These are phyloP conservation scores for Galago senegalensis DNA, from an alignment of 2,797 vertebrate genomes.

Conservation along the genomic window DNA sequence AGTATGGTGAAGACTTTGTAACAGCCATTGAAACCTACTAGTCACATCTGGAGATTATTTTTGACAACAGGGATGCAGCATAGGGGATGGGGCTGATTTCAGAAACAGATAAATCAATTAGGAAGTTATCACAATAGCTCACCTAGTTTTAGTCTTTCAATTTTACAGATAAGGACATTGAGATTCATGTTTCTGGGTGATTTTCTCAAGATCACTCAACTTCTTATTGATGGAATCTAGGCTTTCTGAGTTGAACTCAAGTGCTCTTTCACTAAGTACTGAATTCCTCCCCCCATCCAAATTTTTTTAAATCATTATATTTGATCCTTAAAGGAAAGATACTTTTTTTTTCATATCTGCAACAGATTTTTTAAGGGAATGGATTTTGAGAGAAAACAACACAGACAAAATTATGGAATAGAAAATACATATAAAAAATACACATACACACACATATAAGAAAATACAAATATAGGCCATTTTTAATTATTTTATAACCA, in stretches of 20 bases:
- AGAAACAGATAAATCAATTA: background rate
- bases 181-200: background rate
- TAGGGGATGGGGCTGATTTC: background rate
- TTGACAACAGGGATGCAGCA: background rate
- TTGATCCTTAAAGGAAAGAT: background rate
- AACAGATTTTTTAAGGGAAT: too few relatives aligned
- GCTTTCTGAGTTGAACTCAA: background rate
- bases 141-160: background rate
- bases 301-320: slow-evolving; percentile 7
- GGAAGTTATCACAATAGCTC: background rate
- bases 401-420: too few relatives aligned
- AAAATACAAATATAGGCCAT: too few relatives aligned
- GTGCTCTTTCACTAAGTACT: background rate
- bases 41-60: background rate
- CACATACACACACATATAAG: too few relatives aligned
- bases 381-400: too few relatives aligned
- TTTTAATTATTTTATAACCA: too few relatives aligned
- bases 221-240: slow-evolving; percentile 14
- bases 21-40: background rate
- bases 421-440: too few relatives aligned
- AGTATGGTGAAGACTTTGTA: background rate
- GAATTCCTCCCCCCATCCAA: background rate
- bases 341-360: too few relatives aligned
- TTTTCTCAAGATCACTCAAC: slow-evolving; percentile 15
- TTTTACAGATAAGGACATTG: slow-evolving; percentile 29